Base-by-base conservation (phyloP, 2,113 vertebrate genomes). In the Cyprinus carpio region DNA sequence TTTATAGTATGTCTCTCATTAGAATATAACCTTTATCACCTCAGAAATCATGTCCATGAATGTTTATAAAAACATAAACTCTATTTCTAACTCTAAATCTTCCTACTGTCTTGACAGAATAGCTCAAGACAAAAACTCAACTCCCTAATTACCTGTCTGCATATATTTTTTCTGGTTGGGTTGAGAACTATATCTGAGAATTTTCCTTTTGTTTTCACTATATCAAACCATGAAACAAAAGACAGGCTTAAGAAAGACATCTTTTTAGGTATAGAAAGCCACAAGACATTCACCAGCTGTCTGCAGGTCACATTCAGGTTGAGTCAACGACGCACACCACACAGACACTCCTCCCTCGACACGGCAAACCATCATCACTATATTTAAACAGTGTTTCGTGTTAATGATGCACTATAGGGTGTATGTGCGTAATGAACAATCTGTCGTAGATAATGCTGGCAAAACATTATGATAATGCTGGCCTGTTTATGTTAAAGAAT, bases 401-500 rank as follows among this genome's bases (percentile, higher is more conserved):
- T 65, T 65, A 81, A 81, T 81, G 37, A 65, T 60, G 25, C 60
- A 46, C 78, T 65, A 65, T 65, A 18, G 78, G 58, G 78, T 81
- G 40, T 29, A 20, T 65, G 58, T 81, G 40, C 37, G 25, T 29
- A 65, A 49, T 81, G 37, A 81, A 25, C 78, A 81, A 81, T 49
- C 60, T 81, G 78, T 81, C 40, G 23, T 25, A 25, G n/a, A 46
- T 29, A 4, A 29, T 25, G 9, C 37, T 81, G 34, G 78, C 60
- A 65, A 81, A 81, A 81, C 60, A 81, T 81, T 46, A 80, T 62
- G 58, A 65, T 79, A 79, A 79, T 60, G 56, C 76, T 40, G 76
- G 76, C 58, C 37, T 29, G 78, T 64, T 46, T 16, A 27, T 27
- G 37, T 49, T 29, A 9, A 81, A 65, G 60, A 12, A 81, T 27